These are phyloP conservation scores for Falcunculus frontatus DNA, from an alignment of 2,113 vertebrate genomes.

Conservation along the genomic window DNA sequence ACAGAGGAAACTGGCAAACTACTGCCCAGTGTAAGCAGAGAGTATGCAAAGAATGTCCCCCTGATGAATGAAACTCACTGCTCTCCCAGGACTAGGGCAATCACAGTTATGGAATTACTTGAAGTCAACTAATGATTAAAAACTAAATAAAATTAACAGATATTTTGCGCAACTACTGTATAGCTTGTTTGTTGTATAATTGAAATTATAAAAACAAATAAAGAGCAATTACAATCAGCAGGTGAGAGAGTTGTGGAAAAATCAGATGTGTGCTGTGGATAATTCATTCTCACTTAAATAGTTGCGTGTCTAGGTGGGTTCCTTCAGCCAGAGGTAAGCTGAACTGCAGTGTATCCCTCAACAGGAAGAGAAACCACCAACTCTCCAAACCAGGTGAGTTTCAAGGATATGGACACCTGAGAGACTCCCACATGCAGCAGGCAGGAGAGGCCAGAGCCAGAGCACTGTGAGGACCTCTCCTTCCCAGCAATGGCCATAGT, in stretches of 20 bases:
- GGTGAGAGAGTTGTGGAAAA: neutral
- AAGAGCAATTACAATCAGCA: constrained; percentile 24
- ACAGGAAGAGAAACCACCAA: neutral
- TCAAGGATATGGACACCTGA: neutral
- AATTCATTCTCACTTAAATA: neutral
- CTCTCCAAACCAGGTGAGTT: neutral
- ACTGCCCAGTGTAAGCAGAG: neutral
- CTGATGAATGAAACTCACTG: neutral
- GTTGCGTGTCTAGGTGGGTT: fast-evolving
- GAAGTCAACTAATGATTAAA: neutral
- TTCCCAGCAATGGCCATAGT: fast-evolving
- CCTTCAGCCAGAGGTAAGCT: neutral
- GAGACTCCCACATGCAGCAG: neutral
- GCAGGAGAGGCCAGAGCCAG: neutral
- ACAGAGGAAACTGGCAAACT: neutral
- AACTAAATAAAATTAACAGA: neutral
- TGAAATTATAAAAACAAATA: constrained; percentile 21
- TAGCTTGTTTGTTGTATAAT: neutral
- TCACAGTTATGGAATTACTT: neutral
- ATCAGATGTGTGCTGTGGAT: neutral
- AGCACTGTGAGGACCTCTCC: fast-evolving
- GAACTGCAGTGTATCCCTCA: neutral
- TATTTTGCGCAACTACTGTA: neutral
- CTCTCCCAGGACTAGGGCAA: neutral
- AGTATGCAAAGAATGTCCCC: neutral